Evolutionary conservation across 2,888 invertebrate genomes (phyloP).

Genomic region (Melanophora roralis): DNA sequence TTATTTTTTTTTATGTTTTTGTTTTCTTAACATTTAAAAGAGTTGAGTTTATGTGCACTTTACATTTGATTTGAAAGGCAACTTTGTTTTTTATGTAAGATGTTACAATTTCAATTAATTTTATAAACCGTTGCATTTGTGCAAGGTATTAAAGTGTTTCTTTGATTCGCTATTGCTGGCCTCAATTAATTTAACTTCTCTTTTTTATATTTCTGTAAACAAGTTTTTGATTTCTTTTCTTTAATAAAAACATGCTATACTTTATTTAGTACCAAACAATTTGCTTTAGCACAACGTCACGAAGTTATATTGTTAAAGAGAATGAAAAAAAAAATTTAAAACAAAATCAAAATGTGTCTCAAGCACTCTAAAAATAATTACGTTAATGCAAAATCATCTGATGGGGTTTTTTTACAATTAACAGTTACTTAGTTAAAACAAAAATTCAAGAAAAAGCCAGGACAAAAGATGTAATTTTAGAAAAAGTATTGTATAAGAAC

Average conservation of each 20-base stretch:
- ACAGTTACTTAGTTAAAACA: background rate
- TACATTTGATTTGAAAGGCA: no score
- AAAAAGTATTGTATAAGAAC: no score
- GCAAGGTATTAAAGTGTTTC: no score
- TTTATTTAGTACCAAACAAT: background rate
- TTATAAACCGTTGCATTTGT: no score
- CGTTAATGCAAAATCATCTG: background rate
- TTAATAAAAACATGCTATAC: background rate
- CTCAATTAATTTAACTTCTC: background rate
- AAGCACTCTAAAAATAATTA: slow-evolving; percentile 3
- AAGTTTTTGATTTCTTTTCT: background rate
- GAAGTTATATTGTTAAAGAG: background rate
- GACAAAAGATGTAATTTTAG: background rate
- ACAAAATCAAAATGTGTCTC: background rate
- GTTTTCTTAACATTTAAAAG: no score
- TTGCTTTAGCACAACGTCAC: slow-evolving; percentile 5
- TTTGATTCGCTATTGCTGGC: background rate
- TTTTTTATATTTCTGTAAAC: background rate
- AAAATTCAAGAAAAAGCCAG: background rate
- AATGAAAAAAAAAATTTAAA: background rate
- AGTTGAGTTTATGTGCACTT: background rate
- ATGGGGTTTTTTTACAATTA: background rate
- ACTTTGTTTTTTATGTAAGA: no score
- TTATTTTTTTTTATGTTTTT: background rate
- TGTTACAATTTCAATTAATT: no score